Evolutionary conservation across 2,888 invertebrate species (phyloP), one percentile per base, ranked within the genome.

Genomic region (Sesamia inferens): DNA sequence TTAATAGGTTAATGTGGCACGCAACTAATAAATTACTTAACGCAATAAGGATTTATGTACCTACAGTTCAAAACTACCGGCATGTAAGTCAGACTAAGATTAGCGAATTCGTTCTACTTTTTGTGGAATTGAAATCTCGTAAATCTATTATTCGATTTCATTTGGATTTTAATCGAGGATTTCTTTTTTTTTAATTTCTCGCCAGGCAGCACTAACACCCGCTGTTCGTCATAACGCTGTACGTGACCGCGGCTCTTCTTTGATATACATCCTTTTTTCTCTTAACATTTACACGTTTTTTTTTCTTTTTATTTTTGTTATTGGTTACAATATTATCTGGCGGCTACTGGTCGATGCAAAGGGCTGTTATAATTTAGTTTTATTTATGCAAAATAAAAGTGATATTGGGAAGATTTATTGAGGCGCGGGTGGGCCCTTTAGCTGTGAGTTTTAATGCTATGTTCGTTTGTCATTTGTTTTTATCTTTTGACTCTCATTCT

Each of bases 311-410:
- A 92, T 93, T 95, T 94, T 93, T 93, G 92, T 94, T 95, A 93
- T 94, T 94, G 93, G 94, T 93, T 92, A 95, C 94, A 94, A 95
- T 94, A 94, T 94, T 92, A 94, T 93, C 93, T 87, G 93, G 91
- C 95, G 95, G 96, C 96, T 96, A 96, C 96, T 90, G 96, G 94
- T 91, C 94, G 93, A 89, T 90, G 90, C 92, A 94, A 94, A 94
- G 94, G 94, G 93, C 91, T 92, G 92, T 93, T 94, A 93, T 96
- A 94, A 96, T 95, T 95, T 93, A 91, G 93, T 94, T 94, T 95
- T 95, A 94, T 96, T 95, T 95, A 96, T 95, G 96, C 95, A 95
- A 96, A 96, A 96, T 95, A 93, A 95, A 94, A 93, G 90, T 93
- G 92, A 93, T 92, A 92, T 90, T 85, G 79, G 67, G 86, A 91